phyloP scores from a whole-genome alignment of 2,797 vertebrate species.

The Platyrinchus mystaceus region DNA sequence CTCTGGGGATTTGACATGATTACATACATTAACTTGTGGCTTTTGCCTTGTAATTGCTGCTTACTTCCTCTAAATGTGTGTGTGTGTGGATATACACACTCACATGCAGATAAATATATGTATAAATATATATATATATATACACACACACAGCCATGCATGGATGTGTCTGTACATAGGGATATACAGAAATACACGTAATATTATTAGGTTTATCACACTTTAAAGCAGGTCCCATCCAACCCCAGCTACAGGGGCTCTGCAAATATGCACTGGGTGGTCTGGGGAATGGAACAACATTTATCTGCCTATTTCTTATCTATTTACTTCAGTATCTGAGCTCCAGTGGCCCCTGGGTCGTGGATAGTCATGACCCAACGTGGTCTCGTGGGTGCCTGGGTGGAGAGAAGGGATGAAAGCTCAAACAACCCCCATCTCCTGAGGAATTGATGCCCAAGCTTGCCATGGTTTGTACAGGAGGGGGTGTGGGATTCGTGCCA shows the following conservation, averaged over 20 bases:
- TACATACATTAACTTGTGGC: slow-evolving; percentile 29
- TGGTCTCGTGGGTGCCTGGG: background rate
- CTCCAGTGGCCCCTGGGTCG: background rate
- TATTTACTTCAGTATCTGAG: background rate
- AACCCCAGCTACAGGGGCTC: background rate
- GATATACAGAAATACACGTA: background rate
- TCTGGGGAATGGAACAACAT: background rate
- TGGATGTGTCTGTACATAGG: background rate
- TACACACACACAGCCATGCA: accelerated
- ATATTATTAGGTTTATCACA: background rate
- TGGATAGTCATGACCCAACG: accelerated
- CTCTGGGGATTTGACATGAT: slow-evolving; percentile 43
- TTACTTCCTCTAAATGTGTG: background rate
- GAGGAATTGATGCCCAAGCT: background rate
- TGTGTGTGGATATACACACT: background rate
- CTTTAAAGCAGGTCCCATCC: background rate
- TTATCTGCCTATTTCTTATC: background rate
- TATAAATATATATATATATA: too few relatives aligned
- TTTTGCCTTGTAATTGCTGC: slow-evolving; percentile 37
- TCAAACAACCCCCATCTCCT: background rate
- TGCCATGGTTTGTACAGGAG: background rate
- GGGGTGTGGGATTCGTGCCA: background rate
- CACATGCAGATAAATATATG: background rate
- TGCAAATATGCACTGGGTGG: background rate
- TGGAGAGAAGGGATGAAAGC: background rate